Base-by-base conservation (phyloP, 2,113 vertebrate species). In the Romanogobio albipinnatus region DNA sequence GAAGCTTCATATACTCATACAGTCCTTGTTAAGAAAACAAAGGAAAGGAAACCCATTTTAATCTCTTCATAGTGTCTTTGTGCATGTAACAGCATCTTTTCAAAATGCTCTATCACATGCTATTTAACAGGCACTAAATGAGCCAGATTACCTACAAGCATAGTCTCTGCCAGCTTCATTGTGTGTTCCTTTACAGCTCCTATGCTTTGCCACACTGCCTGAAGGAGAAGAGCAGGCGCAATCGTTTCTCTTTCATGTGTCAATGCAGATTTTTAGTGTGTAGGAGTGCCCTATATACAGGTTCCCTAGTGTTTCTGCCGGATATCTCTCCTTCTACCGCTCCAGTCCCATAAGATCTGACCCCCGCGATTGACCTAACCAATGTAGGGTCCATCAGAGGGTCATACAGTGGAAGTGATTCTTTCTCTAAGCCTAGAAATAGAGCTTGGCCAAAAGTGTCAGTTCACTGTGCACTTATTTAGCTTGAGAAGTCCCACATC, bases 261-360 rank as follows among this genome's bases (percentile, higher is more conserved):
- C 33, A 17, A 43, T 78, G 82, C 68, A 66, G 56, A 51, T 75
- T 83, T 75, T 59, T 43, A 17, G 45, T 84, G 77, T 82, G 86
- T 88, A 86, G 79, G 88, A 68, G 82, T 89, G 87, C 64, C 89
- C 88, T 86, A 91, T 53, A 85, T 84, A 81, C 85, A 77, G 61
- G 26, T 43, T 36, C 36, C 77, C 49, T 36, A 22, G 78, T 47
- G 70, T 71, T 73, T 86, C 36, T 86, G 68, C 66, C 15, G 15
- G 61, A 78, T 24, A 49, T 78, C 53, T 81, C 82, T 85, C 10
- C 51, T 33, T 39, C n/a, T 64, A 64, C 39, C 39, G 29, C 9
- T 71, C 13, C n/a, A 43, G 83, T 56, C 76, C 49, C 22, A 68
- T 49, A 10, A 85, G 71, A 47, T 47, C 26, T 24, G 19, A 68